phyloP scores from a whole-genome alignment of 2,113 vertebrate genomes.

The Odocoileus virginianus region DNA sequence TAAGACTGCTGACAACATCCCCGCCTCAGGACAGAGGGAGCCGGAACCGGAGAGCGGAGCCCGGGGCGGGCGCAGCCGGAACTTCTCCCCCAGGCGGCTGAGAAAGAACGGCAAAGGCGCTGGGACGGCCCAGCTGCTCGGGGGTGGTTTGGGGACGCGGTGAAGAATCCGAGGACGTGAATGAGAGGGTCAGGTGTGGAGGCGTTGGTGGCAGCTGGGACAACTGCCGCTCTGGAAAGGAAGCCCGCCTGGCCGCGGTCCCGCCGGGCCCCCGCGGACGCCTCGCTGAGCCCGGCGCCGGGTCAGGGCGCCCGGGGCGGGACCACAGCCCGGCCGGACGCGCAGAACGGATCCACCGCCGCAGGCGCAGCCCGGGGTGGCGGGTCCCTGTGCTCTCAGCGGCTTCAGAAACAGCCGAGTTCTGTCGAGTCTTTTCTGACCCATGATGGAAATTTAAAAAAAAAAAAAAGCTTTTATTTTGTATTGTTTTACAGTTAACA shows the following conservation, averaged over 20 bases:
- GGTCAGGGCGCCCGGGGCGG: background rate
- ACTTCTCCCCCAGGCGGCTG: background rate
- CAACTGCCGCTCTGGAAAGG: conserved; percentile 52
- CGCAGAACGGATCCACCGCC: background rate
- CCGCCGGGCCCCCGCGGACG: no score
- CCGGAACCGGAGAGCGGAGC: background rate
- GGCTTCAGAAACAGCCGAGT: no score
- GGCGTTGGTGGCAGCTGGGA: conserved; percentile 1
- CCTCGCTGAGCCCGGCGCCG: background rate
- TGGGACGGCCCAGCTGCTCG: background rate
- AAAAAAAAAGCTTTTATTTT: background rate
- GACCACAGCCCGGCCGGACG: background rate
- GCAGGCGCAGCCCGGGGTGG: no score
- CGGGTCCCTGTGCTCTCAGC: background rate
- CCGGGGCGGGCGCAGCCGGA: background rate
- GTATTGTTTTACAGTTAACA: background rate
- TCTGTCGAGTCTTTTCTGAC: no score
- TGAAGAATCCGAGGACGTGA: background rate
- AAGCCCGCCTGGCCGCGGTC: background rate
- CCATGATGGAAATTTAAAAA: background rate
- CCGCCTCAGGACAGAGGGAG: background rate
- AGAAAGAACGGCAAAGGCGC: background rate
- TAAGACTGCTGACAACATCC: background rate
- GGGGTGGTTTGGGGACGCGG: background rate
- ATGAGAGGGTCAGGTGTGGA: background rate